Percentiles rank a stretch among this genome's conserved stretches.
Evolutionary conservation across 2,888 invertebrate genomes (phyloP).

Genomic region (Nematopogon swammerdamellus): DNA sequence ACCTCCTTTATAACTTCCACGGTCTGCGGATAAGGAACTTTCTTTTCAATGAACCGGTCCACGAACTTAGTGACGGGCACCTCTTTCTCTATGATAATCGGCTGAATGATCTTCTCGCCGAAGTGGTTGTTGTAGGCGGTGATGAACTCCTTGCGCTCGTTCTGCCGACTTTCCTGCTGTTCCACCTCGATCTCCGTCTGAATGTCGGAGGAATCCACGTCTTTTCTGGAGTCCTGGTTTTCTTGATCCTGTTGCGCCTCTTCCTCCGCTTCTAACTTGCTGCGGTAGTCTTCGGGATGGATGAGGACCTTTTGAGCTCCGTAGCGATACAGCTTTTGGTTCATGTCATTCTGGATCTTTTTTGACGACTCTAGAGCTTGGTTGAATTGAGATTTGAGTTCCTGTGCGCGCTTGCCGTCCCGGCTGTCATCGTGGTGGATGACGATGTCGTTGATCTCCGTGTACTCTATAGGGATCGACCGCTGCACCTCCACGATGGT

Average conservation of each 20-base stretch:
- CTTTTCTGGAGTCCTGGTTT: constrained; percentile 21
- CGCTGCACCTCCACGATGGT: constrained; percentile 64
- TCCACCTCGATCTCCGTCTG: constrained; percentile 27
- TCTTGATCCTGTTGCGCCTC: constrained; percentile 11
- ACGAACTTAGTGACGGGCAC: constrained; percentile 43
- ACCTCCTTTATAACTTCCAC: constrained; percentile 30
- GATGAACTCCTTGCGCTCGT: constrained; percentile 26
- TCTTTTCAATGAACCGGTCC: constrained; percentile 40
- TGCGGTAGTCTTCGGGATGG: constrained; percentile 18
- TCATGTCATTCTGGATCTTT: constrained; percentile 29
- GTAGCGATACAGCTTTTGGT: constrained; percentile 25
- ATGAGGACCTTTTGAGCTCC: constrained; percentile 31
- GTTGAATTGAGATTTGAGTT: constrained; percentile 31
- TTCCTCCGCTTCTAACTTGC: constrained; percentile 14
- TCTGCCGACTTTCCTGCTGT: constrained; percentile 21
- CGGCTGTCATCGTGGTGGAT: constrained; percentile 33
- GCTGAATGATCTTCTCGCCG: constrained; percentile 36
- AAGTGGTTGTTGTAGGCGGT: constrained; percentile 19
- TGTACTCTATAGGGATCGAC: constrained; percentile 56
- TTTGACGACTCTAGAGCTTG: constrained; percentile 35
- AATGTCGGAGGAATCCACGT: constrained; percentile 29
- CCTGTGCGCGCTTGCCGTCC: constrained; percentile 24
- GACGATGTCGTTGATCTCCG: constrained; percentile 45
- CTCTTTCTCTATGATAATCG: constrained; percentile 44
- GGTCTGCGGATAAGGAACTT: constrained; percentile 38